Evolutionary conservation across 35 echinoderm and acorn worm genomes (phyloP), one percentile per base, ranked within the genome.

Genomic region (Chiridota heheva): DNA sequence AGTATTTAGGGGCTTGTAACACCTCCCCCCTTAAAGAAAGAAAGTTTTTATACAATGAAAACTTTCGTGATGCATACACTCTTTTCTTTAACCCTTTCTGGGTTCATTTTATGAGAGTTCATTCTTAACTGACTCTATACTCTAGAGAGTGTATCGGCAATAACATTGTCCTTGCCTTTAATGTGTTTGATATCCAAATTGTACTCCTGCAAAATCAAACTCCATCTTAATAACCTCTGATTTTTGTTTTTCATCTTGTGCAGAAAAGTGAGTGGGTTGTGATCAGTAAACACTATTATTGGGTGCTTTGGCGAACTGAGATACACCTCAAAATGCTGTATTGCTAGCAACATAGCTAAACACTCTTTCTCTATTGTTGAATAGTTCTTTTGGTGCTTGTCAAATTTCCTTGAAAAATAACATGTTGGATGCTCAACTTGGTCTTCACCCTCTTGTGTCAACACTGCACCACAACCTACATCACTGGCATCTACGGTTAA

Each of bases 321-420:
- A 42, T 85, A 79, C 53, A 85, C 71, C 24, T 72, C 66, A 40
- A 78, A 78, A 70, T 85, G 69, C 47, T 56, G 15, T 5, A 90
- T 12, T 2, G 70, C 78, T 58, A 77, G 42, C 28, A 91, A 36
- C 22, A 91, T 40, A 38, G 66, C 60, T n/a, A 85, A 47, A 8
- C 42, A 26, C 40, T 84, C 87, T 44, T 89, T 89, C 44, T 89
- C 87, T 31, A 83, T 56, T 5, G 87, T 89, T n/a, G 78, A 73
- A 44, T 89, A 89, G 5, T 63, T 70, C 26, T 62, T 36, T 51
- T 89, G 87, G 43, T 76, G 80, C 42, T 73, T 89, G 40, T 76
- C 55, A 63, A 76, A 76, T 76, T 90, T 83, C 56, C 68, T 84
- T 40, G 79, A 92, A 59, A 92, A 92, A 58, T 92, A 92, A 55